Evolutionary conservation across 2,113 vertebrate species (phyloP).

Genomic region (Anser cygnoides): DNA sequence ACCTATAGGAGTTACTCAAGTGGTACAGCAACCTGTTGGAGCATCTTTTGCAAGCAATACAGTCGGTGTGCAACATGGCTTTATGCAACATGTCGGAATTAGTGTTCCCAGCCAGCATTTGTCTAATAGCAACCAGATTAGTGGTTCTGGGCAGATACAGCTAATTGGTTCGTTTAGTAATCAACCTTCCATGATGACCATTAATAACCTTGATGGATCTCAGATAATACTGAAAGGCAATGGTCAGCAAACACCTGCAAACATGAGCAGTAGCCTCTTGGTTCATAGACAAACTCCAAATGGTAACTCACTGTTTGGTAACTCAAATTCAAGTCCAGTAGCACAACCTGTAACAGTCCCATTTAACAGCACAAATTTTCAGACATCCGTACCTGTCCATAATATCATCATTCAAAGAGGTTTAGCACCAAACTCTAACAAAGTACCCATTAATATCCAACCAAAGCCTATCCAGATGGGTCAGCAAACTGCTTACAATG

Average conservation of each 20-base stretch:
- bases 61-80: conserved; percentile 88
- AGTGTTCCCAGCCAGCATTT: conserved; percentile 86
- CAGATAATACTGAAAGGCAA: conserved; percentile 91
- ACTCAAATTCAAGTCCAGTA: conserved; percentile 81
- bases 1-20: conserved; percentile 83
- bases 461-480: conserved; percentile 92
- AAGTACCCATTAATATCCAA: conserved; percentile 91
- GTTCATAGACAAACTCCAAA: conserved; percentile 84
- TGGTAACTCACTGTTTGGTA: conserved; percentile 85
- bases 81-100: conserved; percentile 90
- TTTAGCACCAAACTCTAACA: conserved; percentile 84
- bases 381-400: conserved; percentile 90
- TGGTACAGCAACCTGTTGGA: conserved; percentile 80
- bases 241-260: conserved; percentile 79
- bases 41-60: conserved; percentile 86
- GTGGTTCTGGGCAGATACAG: conserved; percentile 91
- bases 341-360: conserved; percentile 90
- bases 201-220: conserved; percentile 93
- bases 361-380: conserved; percentile 91
- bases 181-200: conserved; percentile 92
- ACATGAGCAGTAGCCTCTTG: conserved; percentile 80
- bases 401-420: conserved; percentile 98
- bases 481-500: conserved; percentile 89
- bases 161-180: conserved; percentile 91
- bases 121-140: conserved; percentile 86